phyloP scores from a whole-genome alignment of 2,888 invertebrate species.

The Platypus cylindrus region DNA sequence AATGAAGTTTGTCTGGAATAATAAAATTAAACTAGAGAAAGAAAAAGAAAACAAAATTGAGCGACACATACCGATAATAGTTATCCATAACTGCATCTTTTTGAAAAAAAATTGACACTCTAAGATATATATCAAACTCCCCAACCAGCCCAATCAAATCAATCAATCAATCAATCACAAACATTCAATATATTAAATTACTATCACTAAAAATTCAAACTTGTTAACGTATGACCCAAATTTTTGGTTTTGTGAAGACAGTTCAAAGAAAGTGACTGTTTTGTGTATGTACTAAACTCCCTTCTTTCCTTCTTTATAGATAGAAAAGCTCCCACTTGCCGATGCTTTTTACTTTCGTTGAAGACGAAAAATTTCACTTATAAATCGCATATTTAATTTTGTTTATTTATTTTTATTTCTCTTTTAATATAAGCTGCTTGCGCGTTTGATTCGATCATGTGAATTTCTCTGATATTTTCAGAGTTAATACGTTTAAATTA shows the following conservation, averaged over 20 bases:
- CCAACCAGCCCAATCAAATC: conserved; percentile 18
- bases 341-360: conserved; percentile 33
- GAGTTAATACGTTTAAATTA: too few species aligned
- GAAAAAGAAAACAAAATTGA: not conserved
- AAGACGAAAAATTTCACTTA: conserved; percentile 28
- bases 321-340: conserved; percentile 34
- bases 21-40: not conserved
- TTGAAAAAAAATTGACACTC: conserved; percentile 19
- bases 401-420: not conserved
- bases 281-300: conserved; percentile 25
- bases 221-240: conserved; percentile 32
- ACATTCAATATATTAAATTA: too few species aligned
- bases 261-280: conserved; percentile 34
- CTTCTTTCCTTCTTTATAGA: conserved; percentile 30
- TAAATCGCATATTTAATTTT: conserved; percentile 15
- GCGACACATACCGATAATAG: conserved; percentile 21
- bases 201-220: conserved; percentile 26
- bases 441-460: too few species aligned
- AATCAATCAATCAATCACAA: too few species aligned
- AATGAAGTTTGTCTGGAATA: too few species aligned
- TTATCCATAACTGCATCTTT: conserved; percentile 25
- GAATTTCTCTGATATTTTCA: too few species aligned
- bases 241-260: conserved; percentile 29
- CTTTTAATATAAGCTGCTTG: not conserved
- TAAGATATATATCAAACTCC: conserved; percentile 19